phyloP scores from a whole-genome alignment of 1,140 invertebrate species.

The Hycleus cichorii region DNA sequence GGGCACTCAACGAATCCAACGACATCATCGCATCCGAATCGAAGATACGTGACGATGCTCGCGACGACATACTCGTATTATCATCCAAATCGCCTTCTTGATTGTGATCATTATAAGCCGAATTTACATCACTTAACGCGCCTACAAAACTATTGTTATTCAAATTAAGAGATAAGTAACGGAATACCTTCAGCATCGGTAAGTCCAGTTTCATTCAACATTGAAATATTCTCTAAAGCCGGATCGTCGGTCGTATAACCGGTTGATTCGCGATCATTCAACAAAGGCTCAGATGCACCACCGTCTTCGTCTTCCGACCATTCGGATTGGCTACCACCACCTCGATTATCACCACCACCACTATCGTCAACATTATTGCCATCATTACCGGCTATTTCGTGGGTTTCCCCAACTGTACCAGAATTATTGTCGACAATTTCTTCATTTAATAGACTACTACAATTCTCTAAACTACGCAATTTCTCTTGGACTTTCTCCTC shows the following conservation, averaged over 20 bases:
- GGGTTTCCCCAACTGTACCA: too few relatives aligned
- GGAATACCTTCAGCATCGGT: constrained; percentile 69
- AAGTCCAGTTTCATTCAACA: constrained; percentile 76
- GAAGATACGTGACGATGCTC: constrained; percentile 69
- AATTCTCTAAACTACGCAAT: constrained; percentile 32
- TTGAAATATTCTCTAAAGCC: constrained; percentile 71
- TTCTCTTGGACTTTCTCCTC: constrained; percentile 42
- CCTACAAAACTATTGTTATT: constrained; percentile 39
- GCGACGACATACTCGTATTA: constrained; percentile 67
- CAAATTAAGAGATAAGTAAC: neutral
- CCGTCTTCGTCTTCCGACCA: constrained; percentile 65
- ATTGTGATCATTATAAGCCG: constrained; percentile 68
- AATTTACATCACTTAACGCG: constrained; percentile 76
- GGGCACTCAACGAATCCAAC: constrained; percentile 67
- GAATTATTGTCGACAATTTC: neutral
- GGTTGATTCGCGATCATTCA: constrained; percentile 57
- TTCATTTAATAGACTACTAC: constrained; percentile 33
- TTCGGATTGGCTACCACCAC: constrained; percentile 59
- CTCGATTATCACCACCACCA: constrained; percentile 7
- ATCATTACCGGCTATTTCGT: constrained; percentile 3
- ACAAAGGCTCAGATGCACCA: constrained; percentile 50
- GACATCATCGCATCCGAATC: constrained; percentile 69
- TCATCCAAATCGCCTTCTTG: constrained; percentile 68
- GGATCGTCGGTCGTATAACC: constrained; percentile 78
- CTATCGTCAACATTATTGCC: constrained; percentile 4